A percentile compares a stretch with the other conserved stretches of the same genome.
Conservation (phyloP, 1,140 invertebrate species). For the Drosophila nasuta region DNA sequence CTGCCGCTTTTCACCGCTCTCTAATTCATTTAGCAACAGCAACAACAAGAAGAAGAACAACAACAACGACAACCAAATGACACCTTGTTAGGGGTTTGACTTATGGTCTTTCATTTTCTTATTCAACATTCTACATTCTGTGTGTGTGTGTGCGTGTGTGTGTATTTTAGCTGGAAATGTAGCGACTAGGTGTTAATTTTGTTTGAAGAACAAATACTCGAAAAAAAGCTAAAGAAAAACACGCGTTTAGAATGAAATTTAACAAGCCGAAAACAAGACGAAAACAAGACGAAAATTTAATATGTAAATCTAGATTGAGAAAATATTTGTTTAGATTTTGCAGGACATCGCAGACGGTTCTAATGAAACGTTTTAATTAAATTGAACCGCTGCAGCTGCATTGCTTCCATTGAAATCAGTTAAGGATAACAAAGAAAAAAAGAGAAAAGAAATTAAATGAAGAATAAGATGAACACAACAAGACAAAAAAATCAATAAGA, state of each 20-base stretch:
- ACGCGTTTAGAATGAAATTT: conserved; percentile 45
- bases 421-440: conserved; percentile 42
- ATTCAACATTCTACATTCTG: background rate
- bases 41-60: conserved; percentile 4
- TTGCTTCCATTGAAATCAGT: conserved; percentile 73
- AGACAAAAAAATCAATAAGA: background rate
- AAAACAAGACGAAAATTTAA: conserved; percentile 24
- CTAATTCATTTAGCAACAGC: conserved; percentile 73
- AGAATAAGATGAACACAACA: background rate
- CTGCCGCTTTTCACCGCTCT: background rate
- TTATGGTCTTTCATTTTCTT: conserved; percentile 37
- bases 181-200: conserved; percentile 79
- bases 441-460: conserved; percentile 9
- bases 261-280: background rate
- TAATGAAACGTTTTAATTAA: conserved; percentile 11
- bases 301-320: conserved; percentile 30
- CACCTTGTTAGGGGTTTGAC: conserved; percentile 71
- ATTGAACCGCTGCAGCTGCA: background rate
- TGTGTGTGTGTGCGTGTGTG: conserved; percentile 25
- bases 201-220: conserved; percentile 65
- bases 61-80: conserved; percentile 50
- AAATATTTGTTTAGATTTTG: background rate
- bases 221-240: conserved; percentile 45
- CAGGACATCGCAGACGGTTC: background rate
- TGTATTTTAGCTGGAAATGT: conserved; percentile 74